Conservation (phyloP, 92 coral and sea anemone genomes). For the Micromussa lordhowensis region DNA sequence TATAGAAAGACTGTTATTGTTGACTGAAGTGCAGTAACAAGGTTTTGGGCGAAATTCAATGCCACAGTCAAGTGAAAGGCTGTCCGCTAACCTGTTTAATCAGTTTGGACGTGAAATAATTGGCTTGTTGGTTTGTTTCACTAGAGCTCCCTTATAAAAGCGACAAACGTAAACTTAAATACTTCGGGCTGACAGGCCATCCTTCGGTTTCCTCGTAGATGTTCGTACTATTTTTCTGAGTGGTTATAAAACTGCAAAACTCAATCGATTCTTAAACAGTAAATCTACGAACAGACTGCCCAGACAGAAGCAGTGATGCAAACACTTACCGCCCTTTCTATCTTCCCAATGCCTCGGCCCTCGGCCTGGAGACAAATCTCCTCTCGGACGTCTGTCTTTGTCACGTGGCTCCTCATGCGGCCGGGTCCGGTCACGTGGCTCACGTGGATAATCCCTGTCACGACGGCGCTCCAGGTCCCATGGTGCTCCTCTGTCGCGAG, state of each 20-base stretch:
- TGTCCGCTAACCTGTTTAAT: no score
- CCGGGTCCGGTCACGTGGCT: slow-evolving; percentile 85
- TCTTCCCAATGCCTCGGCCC: slow-evolving; percentile 83
- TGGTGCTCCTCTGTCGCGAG: slow-evolving; percentile 81
- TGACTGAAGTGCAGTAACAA: no score
- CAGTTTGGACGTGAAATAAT: no score
- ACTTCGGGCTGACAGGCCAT: background rate
- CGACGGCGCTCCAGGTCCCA: slow-evolving; percentile 87
- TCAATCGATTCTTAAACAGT: background rate
- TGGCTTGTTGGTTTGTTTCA: no score
- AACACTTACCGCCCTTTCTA: slow-evolving; percentile 52
- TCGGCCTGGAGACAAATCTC: slow-evolving; percentile 74
- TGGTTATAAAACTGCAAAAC: background rate
- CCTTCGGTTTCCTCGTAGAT: background rate
- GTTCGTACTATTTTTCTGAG: background rate
- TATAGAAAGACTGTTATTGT: no score
- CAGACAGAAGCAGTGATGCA: background rate
- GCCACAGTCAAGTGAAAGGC: no score
- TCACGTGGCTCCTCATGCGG: slow-evolving; percentile 73
- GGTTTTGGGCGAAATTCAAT: no score
- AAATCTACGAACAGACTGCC: background rate
- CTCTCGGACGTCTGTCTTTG: slow-evolving; percentile 78
- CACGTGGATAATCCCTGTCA: slow-evolving; percentile 86
- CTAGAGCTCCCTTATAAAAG: background rate
- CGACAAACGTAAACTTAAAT: background rate